Evolutionary conservation across 2,113 vertebrate genomes (phyloP), one percentile per base, ranked within the genome.

Genomic region (Vicugna pacos): DNA sequence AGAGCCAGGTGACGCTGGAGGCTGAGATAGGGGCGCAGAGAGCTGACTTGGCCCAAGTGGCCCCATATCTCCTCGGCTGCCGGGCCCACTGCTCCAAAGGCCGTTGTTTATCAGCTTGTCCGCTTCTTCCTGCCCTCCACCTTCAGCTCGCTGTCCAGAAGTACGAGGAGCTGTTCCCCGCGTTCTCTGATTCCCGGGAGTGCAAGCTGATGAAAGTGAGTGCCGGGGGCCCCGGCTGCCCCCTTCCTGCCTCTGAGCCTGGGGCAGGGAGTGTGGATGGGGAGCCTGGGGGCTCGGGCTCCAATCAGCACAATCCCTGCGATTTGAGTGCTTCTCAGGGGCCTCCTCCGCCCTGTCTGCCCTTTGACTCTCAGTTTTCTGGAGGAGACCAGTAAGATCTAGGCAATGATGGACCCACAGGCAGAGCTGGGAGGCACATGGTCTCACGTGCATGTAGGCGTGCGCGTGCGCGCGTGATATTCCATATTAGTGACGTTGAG

Each of bases 151-250:
- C 99, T 2, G 92, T 99, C 50, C 98, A 99, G 98, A 99, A 99
- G 96, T 99, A 99, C 0, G 99, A 99, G 97, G 99, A 99, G 95
- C 99, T 99, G 98, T 99, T 99, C 80, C 99, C 99, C 0, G 99
- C 99, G 0, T 99, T 99, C 97, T 99, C 99, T 0, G 99, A 99
- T 75, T 99, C 99, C 32, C 98, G 99, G 65, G 99, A 99, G 93
- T 99, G 99, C 98, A 99, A 99, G 93, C 97, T 99, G 96, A 83
- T 99, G 90, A 99, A 99, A 98, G 99, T 99, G 97, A 94, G 98
- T 93, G 32, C 5, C 0, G 8, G 62, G 56, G 1, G 4, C 17
- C 26, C 8, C 0, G 2, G 42, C 17, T 2, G 0, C 11, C 1
- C 3, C 0, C 8, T 38, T 35, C 20, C 38, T 0, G 13, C 38